Conservation (phyloP, 2,888 invertebrate genomes). For the Graphium colonna region DNA sequence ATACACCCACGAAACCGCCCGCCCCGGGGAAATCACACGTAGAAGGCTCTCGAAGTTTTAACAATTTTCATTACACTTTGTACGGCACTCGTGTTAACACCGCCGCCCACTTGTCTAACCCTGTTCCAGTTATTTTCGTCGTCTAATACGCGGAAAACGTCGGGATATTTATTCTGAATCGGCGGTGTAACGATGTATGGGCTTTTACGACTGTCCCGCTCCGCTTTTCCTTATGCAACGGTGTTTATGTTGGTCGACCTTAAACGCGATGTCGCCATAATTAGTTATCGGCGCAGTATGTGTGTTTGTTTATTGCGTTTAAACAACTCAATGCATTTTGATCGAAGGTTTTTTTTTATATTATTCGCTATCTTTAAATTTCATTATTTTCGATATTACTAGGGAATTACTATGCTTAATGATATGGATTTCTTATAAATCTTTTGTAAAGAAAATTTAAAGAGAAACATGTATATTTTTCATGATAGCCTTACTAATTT, state of each 20-base stretch:
- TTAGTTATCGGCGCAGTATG: too few species aligned
- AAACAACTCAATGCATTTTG: too few species aligned
- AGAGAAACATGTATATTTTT: too few species aligned
- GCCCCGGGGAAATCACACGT: constrained; percentile 40
- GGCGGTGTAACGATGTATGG: neutral
- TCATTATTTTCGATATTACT: too few species aligned
- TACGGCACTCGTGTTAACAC: constrained; percentile 18
- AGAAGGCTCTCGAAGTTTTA: constrained; percentile 35
- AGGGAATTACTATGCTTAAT: too few species aligned
- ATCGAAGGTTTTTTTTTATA: too few species aligned
- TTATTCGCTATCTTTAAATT: too few species aligned
- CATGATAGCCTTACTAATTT: too few species aligned
- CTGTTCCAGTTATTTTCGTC: constrained; percentile 12
- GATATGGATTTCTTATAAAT: too few species aligned
- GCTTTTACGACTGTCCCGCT: constrained; percentile 12
- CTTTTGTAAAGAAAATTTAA: too few species aligned
- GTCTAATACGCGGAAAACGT: constrained; percentile 13
- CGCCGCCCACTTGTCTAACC: constrained; percentile 12
- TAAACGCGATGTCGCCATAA: too few species aligned
- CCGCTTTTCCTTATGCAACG: neutral
- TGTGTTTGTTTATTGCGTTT: too few species aligned
- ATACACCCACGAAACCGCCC: constrained; percentile 34
- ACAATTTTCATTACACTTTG: constrained; percentile 21
- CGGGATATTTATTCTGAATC: constrained; percentile 15
- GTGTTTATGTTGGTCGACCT: neutral